Conservation (phyloP, 2,113 vertebrate genomes). For the Trematocara stigmaticum region DNA sequence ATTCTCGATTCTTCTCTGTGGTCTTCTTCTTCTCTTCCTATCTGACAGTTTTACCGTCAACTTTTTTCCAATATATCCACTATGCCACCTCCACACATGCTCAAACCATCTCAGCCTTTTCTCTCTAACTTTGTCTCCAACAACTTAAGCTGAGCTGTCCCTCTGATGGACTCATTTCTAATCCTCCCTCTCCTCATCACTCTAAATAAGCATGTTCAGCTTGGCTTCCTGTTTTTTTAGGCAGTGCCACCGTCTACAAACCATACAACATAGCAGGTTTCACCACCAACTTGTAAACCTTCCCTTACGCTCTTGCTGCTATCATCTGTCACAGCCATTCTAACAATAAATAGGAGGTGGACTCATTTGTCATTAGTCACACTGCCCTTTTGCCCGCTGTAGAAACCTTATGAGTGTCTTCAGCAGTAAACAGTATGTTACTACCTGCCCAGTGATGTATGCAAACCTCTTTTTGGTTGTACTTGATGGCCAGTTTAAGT, state of each 20-base stretch:
- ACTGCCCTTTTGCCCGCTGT: not conserved
- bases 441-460: not conserved
- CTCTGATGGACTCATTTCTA: not conserved
- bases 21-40: not conserved
- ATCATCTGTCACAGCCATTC: not conserved
- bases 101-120: not conserved
- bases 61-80: not conserved
- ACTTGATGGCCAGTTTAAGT: conserved; percentile 97
- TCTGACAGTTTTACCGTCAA: fast-evolving
- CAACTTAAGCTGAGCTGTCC: not conserved
- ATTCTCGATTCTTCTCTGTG: not conserved
- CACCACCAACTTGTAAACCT: not conserved
- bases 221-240: not conserved
- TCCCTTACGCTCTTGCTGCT: not conserved
- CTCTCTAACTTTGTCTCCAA: not conserved
- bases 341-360: not conserved
- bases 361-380: not conserved
- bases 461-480: conserved; percentile 96
- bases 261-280: not conserved
- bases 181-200: not conserved
- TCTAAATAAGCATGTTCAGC: not conserved
- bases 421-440: not conserved
- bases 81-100: not conserved
- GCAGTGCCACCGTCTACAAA: not conserved
- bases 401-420: not conserved